These are phyloP conservation scores for Ctenopoma multispine DNA, from an alignment of 2,797 vertebrate genomes.

Conservation along the genomic window DNA sequence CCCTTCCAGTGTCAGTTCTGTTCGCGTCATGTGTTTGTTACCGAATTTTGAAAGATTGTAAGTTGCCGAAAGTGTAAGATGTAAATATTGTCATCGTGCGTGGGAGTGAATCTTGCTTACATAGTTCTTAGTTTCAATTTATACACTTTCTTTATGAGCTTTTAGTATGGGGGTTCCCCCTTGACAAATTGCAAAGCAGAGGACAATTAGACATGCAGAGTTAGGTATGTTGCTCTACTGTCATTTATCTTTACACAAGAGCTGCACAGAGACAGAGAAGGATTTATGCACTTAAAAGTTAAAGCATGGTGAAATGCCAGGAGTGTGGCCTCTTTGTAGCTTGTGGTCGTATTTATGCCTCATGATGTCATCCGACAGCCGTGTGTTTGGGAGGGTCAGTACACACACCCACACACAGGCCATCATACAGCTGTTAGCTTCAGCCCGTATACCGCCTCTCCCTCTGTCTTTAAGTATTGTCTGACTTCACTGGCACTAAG, in stretches of 20 bases:
- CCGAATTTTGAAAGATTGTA: background rate
- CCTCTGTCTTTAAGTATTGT: conserved; percentile 39
- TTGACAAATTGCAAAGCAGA: conserved; percentile 64
- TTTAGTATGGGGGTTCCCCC: conserved; percentile 66
- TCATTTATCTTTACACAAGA: conserved; percentile 41
- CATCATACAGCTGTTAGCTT: conserved; percentile 69
- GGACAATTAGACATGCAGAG: conserved; percentile 70
- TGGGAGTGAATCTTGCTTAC: conserved; percentile 71
- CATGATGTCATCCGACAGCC: conserved; percentile 81
- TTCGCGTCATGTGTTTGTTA: conserved; percentile 1
- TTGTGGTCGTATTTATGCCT: conserved; percentile 77
- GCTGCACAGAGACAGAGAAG: conserved; percentile 22
- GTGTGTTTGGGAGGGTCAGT: conserved; percentile 74
- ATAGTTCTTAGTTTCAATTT: conserved; percentile 66
- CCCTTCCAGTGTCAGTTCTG: background rate
- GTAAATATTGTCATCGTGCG: conserved; percentile 65
- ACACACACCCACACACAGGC: conserved; percentile 65
- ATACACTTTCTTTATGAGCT: conserved; percentile 65
- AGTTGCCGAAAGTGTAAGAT: conserved; percentile 42
- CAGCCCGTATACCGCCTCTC: conserved; percentile 39
- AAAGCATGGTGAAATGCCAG: conserved; percentile 60
- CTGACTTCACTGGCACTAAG: conserved; percentile 43
- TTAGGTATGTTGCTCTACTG: conserved; percentile 36
- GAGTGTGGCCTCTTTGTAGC: conserved; percentile 71
- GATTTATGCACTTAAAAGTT: conserved; percentile 40